These are phyloP conservation scores for Hydrophis major DNA, from an alignment of 2,797 vertebrate genomes.

Conservation along the genomic window DNA sequence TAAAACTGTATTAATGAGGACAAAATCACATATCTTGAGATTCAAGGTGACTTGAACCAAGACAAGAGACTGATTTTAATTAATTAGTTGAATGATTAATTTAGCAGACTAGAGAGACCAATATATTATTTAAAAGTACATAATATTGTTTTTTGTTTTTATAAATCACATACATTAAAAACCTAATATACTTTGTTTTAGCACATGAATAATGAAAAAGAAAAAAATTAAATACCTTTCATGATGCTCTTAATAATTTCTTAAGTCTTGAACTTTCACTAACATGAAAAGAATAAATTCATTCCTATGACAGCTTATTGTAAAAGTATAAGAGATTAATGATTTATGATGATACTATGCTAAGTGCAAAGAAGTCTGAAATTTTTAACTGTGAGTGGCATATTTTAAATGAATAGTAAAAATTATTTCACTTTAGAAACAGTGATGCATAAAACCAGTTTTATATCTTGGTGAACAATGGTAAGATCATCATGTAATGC, in stretches of 20 bases:
- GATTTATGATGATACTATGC: conserved; percentile 52
- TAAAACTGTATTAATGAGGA: not conserved
- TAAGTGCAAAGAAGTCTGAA: conserved; percentile 57
- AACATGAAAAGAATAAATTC: conserved; percentile 43
- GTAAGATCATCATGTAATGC: conserved; percentile 51
- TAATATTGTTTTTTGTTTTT: conserved; percentile 17
- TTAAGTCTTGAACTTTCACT: conserved; percentile 24
- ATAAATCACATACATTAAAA: conserved; percentile 9
- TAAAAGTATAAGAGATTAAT: conserved; percentile 49
- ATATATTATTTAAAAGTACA: conserved; percentile 30
- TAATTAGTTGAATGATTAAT: conserved; percentile 7
- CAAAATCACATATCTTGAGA: not conserved
- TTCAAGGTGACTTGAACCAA: not conserved
- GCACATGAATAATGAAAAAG: conserved; percentile 8
- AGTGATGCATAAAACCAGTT: conserved; percentile 50
- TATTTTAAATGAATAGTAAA: conserved; percentile 56
- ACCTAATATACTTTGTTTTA: conserved; percentile 3
- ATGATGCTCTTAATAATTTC: conserved; percentile 35
- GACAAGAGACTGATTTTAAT: conserved; percentile 3
- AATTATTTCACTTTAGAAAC: conserved; percentile 54
- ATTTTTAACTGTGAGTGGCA: conserved; percentile 35
- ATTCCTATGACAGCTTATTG: conserved; percentile 34
- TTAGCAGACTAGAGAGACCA: conserved; percentile 10
- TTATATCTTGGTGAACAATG: conserved; percentile 50
- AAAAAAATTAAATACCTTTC: conserved; percentile 31